Conservation (phyloP, 2,797 vertebrate genomes). For the Sciurus carolinensis region DNA sequence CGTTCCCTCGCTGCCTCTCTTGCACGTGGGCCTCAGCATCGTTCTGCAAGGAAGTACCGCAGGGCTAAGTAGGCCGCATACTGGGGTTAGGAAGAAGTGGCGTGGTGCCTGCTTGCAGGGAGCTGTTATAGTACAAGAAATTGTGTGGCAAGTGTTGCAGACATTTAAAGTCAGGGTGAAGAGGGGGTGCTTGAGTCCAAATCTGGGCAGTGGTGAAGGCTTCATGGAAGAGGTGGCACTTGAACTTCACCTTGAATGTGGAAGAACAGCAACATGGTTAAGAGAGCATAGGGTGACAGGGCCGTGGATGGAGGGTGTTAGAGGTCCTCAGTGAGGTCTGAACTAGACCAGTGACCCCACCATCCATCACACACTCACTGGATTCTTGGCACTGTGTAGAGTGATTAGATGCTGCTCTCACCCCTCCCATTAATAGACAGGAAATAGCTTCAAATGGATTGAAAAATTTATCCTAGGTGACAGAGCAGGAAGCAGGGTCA, state of each 20-base stretch:
- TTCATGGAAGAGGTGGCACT: neutral
- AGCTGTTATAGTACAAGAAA: neutral
- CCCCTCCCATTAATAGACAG: neutral
- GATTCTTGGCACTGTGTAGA: neutral
- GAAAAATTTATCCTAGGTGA: neutral
- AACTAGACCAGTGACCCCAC: accelerated
- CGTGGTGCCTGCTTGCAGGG: accelerated
- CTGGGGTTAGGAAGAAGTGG: neutral
- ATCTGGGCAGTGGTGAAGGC: neutral
- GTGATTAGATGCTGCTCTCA: neutral
- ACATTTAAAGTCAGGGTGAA: neutral
- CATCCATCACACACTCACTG: too few relatives aligned
- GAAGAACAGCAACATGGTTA: neutral
- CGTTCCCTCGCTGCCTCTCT: neutral
- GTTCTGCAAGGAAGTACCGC: neutral
- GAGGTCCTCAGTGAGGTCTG: neutral
- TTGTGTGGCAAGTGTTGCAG: neutral
- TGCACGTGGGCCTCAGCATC: neutral
- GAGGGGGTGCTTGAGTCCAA: neutral
- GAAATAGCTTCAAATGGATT: neutral
- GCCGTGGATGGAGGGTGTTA: accelerated
- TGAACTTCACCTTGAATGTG: neutral
- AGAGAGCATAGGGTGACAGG: neutral
- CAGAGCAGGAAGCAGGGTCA: neutral
- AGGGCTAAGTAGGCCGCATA: neutral